phyloP scores from a whole-genome alignment of 2,888 invertebrate species.

The Acleris emargana region DNA sequence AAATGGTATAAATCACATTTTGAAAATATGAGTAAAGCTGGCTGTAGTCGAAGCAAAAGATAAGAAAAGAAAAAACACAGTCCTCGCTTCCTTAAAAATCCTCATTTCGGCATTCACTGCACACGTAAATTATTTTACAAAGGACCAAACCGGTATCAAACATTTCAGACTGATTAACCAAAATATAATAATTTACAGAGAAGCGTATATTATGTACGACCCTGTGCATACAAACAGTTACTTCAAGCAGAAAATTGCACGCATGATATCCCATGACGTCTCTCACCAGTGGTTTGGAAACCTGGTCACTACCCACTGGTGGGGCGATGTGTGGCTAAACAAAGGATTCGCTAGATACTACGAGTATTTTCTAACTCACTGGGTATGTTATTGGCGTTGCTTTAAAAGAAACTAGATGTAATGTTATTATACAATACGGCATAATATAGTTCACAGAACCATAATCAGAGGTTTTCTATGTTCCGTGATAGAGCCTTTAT shows the following conservation, averaged over 20 bases:
- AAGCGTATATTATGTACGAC: conserved; percentile 76
- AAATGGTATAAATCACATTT: background rate
- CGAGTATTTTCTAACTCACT: conserved; percentile 86
- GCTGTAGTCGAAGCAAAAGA: background rate
- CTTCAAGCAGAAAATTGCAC: conserved; percentile 80
- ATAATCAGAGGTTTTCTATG: too few species aligned
- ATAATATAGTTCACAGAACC: too few species aligned
- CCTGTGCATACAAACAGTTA: conserved; percentile 62
- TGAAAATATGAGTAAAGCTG: background rate
- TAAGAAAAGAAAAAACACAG: too few species aligned
- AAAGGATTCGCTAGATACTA: conserved; percentile 89
- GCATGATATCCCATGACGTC: conserved; percentile 87
- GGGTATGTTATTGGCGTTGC: conserved; percentile 58
- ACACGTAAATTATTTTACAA: too few species aligned
- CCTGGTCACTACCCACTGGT: conserved; percentile 85
- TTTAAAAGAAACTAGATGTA: too few species aligned
- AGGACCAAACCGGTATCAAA: too few species aligned
- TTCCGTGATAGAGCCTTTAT: too few species aligned
- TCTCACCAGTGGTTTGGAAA: conserved; percentile 90
- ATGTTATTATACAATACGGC: too few species aligned
- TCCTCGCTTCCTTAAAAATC: conserved; percentile 2
- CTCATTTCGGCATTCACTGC: too few species aligned
- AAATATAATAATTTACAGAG: conserved; percentile 50
- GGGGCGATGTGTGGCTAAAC: conserved; percentile 85
- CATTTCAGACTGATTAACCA: too few species aligned